Base-by-base conservation (phyloP, 2,113 vertebrate species). In the Copsychus sechellarum region DNA sequence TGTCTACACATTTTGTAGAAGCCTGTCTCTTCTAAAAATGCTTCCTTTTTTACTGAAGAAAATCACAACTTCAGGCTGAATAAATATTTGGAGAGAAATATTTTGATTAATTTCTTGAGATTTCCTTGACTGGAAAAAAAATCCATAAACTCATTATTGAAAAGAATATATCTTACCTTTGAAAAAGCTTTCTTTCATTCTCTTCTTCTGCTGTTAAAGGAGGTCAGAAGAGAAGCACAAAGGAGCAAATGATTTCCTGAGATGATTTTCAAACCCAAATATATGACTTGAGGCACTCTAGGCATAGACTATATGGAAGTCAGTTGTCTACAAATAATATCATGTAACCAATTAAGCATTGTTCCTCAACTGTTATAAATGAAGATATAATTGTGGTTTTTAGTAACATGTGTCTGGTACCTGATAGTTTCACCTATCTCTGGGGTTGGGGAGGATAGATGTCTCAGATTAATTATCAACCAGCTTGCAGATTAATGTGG, bases 401-500 rank as follows among this genome's bases (percentile, higher is more conserved):
- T 65, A 78, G 36, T 36, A 74, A 48, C 42, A 71, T 38, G 21
- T 34, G 40, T 33, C 48, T 93, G 54, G 8, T 56, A 61, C 86
- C 43, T 71, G 43, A 67, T 65, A 81, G 53, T 60, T 78, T 92
- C 90, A 86, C 61, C 64, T 65, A 1, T 67, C 76, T 60, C 90
- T 83, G n/a, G 48, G 79, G 43, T 13, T 72, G 33, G 24, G 38
- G 48, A 45, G 67, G 47, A 40, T 21, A 74, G 60, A 43, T 83
- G 67, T 36, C 90, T 78, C 88, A 67, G 56, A 88, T 65, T 91
- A 93, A 96, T 95, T 91, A 81, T 61, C 54, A 65, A 48, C 69
- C 23, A 66, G 29, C 7, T 77, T 33, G n/a, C 61, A 88, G 29
- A 95, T 40, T 83, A 88, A 93, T 45, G 73, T 48, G 48, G 51